These are phyloP conservation scores for Agonopterix subpropinquella DNA, from an alignment of 2,888 invertebrate genomes.

Conservation along the genomic window DNA sequence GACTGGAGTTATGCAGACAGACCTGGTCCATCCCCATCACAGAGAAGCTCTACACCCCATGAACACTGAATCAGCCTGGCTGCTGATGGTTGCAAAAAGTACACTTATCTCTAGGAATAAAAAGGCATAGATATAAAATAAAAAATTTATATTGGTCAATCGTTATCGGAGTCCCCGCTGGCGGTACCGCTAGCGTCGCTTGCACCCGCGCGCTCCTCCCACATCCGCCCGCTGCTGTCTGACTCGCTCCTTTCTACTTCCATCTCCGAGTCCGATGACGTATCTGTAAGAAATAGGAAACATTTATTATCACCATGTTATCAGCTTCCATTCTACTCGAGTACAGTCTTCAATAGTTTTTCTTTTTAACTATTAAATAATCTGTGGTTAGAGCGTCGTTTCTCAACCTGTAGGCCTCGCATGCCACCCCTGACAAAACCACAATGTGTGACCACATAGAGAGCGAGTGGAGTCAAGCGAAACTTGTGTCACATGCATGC, in stretches of 20 bases:
- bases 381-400: neutral
- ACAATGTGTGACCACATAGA: no score
- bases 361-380: neutral
- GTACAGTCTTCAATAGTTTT: neutral
- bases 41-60: no score
- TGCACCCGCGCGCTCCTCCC: constrained; percentile 36
- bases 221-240: constrained; percentile 35
- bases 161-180: constrained; percentile 10
- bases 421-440: no score
- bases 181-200: constrained; percentile 14
- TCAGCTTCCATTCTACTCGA: neutral
- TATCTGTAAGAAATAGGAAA: constrained; percentile 29
- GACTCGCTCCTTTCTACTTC: constrained; percentile 43
- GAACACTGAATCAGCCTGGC: no score
- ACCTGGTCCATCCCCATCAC: no score
- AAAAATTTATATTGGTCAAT: neutral
- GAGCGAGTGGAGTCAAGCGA: no score
- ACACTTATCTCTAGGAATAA: no score
- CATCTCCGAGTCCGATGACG: constrained; percentile 59
- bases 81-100: no score
- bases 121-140: neutral
- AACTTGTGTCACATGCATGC: no score
- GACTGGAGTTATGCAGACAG: no score
- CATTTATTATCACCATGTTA: neutral
- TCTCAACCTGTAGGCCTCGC: no score